A percentile compares a stretch with the other conserved stretches of the same genome.
These are phyloP conservation scores for Synanthedon andrenaeformis DNA, from an alignment of 2,888 invertebrate species.

Conservation along the genomic window DNA sequence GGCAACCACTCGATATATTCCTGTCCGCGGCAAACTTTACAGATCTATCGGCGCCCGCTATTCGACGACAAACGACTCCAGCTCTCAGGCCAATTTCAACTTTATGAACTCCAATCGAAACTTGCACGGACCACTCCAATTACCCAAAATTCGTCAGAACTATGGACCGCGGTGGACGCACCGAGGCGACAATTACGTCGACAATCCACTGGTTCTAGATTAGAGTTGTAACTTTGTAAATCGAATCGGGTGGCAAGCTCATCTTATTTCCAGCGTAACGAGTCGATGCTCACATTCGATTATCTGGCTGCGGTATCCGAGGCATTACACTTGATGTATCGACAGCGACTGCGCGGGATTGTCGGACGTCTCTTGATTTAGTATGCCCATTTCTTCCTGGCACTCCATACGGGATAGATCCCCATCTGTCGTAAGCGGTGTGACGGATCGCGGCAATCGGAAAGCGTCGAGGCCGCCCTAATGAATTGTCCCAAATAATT, in stretches of 20 bases:
- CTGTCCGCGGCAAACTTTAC: conserved; percentile 69
- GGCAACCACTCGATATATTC: conserved; percentile 70
- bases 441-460: conserved; percentile 61
- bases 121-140: background rate
- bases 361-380: conserved; percentile 65
- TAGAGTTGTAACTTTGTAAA: conserved; percentile 1
- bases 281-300: conserved; percentile 70
- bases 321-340: conserved; percentile 69
- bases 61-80: conserved; percentile 35
- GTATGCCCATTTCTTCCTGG: conserved; percentile 61
- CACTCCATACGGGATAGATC: conserved; percentile 61
- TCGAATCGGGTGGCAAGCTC: conserved; percentile 30
- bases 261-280: conserved; percentile 68
- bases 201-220: conserved; percentile 10
- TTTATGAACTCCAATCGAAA: conserved; percentile 17
- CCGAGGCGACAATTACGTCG: conserved; percentile 1
- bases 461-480: conserved; percentile 53
- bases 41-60: conserved; percentile 57
- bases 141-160: background rate
- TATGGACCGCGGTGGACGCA: background rate
- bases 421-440: conserved; percentile 54
- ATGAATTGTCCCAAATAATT: conserved; percentile 71
- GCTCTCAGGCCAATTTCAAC: conserved; percentile 32
- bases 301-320: conserved; percentile 68
- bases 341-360: conserved; percentile 64